Percentiles rank a stretch among this genome's conserved stretches.
Evolutionary conservation across 2,888 invertebrate species (phyloP).

Genomic region (Uloborus plumipes): DNA sequence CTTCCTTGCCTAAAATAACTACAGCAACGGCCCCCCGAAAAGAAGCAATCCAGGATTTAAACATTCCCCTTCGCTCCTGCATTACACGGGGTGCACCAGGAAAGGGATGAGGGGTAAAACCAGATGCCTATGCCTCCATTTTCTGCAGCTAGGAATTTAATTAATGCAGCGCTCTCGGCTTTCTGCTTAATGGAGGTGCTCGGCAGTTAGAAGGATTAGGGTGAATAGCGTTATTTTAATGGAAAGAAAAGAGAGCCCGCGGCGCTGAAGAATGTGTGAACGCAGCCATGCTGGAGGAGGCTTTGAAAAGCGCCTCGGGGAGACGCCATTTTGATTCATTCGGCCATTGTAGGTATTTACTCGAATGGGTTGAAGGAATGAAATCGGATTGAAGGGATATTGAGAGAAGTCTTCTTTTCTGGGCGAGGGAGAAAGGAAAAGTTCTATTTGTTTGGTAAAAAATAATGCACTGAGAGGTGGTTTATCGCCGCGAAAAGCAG

Average conservation of each 20-base stretch:
- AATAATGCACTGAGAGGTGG: too few relatives aligned
- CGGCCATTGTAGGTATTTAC: constrained; percentile 27
- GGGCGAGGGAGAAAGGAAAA: too few relatives aligned
- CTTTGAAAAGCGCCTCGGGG: constrained; percentile 22
- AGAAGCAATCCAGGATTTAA: constrained; percentile 16
- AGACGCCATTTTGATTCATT: constrained; percentile 56
- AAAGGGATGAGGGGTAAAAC: constrained; percentile 3
- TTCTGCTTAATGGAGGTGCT: constrained; percentile 34
- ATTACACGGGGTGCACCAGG: constrained; percentile 1
- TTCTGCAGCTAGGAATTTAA: constrained; percentile 46
- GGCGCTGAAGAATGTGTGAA: constrained; percentile 38
- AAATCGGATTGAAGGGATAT: too few relatives aligned
- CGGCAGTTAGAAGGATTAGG: constrained; percentile 61
- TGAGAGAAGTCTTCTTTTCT: too few relatives aligned
- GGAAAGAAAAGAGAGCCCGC: constrained; percentile 37
- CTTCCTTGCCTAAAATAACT: too few relatives aligned
- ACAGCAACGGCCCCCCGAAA: too few relatives aligned
- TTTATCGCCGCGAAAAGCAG: too few relatives aligned
- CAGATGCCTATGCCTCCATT: constrained; percentile 8
- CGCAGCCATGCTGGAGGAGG: constrained; percentile 25
- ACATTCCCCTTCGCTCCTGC: constrained; percentile 6
- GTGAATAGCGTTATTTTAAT: constrained; percentile 59
- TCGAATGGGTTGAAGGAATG: constrained; percentile 13
- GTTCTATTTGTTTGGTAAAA: too few relatives aligned
- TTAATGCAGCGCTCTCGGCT: constrained; percentile 45